Evolutionary conservation across 2,797 vertebrate genomes (phyloP), one percentile per base, ranked within the genome.

Genomic region (Pelobates cultripes): DNA sequence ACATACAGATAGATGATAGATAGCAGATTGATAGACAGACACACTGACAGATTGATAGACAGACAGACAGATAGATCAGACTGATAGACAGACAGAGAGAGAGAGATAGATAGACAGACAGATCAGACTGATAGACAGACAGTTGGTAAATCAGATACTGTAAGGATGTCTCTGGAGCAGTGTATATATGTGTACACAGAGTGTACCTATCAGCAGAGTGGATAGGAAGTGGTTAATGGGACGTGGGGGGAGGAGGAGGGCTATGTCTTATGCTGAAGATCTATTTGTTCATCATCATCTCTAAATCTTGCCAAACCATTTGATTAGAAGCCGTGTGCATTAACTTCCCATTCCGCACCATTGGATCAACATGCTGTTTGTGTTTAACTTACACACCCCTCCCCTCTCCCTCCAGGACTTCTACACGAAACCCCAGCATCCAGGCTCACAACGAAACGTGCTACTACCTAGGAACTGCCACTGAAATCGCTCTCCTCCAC

Each of bases 241-340:
- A 17, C 43, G 14, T 64, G 9, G 79, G 55, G 70, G 40, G 80
- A 51, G 61, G 70, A 41, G 80, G 61, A 28, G 73, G 73, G 42
- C 41, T 60, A 69, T 15, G 17, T 60, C 55, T 43, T 70, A 14
- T 47, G 66, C 70, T 83, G 76, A 69, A 73, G 60, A 73, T 77
- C 80, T 73, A 73, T 81, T 70, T 76, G 42, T 60, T 71, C 80
- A 43, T 79, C 80, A 43, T 79, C 93, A 91, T 93, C 92, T 92
- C 93, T 94, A 92, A 89, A 91, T 87, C 88, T 88, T 90, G 90
- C 92, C 88, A 86, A 90, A 88, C 93, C 94, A 94, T 95, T 92
- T 92, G 92, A 90, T 94, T 92, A 93, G 89, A 91, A 93, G 92
- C 91, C 92, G 91, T 91, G 91, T 45, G 93, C 92, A 64, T 15